Conservation (phyloP, 2,113 vertebrate species). For the Lepus timidus region DNA sequence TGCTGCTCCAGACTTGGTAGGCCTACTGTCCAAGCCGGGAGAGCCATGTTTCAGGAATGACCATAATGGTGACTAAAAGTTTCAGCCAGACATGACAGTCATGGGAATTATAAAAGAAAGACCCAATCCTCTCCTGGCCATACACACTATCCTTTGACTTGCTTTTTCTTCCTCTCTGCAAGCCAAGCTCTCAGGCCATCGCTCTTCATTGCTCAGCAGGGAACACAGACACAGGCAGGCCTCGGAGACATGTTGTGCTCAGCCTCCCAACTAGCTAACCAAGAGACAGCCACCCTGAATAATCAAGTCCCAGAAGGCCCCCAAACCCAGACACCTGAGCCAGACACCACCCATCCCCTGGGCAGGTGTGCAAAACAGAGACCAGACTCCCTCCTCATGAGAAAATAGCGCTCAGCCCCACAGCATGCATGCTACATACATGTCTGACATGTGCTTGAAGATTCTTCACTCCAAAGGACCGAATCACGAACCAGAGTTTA, state of each 20-base stretch:
- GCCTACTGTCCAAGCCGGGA: not conserved
- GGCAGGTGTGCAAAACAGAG: not conserved
- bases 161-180: constrained; percentile 10
- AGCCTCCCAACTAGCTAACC: not conserved
- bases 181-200: not conserved
- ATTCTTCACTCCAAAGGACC: constrained; percentile 96
- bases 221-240: not conserved
- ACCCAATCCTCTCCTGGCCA: not conserved
- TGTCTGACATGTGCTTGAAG: constrained; percentile 96
- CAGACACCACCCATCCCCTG: not conserved
- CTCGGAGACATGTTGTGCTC: rapidly evolving
- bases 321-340: constrained; percentile 31
- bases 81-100: not conserved
- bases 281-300: not conserved
- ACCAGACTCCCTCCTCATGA: not conserved
- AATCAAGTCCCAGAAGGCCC: constrained; percentile 28
- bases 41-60: not conserved
- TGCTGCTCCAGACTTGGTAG: not conserved
- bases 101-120: not conserved
- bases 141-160: not conserved
- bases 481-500: constrained; percentile 98
- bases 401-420: not conserved
- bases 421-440: constrained; percentile 84
- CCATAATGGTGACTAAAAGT: not conserved
- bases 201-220: not conserved